Evolutionary conservation across 2,797 vertebrate genomes (phyloP), one percentile per base, ranked within the genome.

Genomic region (Anas georgica): DNA sequence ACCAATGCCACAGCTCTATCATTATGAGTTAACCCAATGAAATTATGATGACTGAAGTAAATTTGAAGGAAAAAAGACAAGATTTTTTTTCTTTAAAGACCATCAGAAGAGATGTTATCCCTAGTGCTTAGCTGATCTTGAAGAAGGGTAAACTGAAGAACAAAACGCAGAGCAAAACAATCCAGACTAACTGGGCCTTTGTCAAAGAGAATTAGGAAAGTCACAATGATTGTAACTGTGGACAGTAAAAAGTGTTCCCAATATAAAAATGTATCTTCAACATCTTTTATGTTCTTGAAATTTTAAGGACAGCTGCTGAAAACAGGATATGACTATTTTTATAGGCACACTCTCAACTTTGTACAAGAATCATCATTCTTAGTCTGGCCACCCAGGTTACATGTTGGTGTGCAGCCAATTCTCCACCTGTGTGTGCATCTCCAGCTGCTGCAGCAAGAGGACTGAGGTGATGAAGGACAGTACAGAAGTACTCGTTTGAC

Each of bases 11-110:
- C 35, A 11, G 23, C 54, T 54, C 63, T 46, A 17, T 13, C 7
- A 15, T 41, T 7, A 0, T 17, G 5, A 6, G 5, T 4, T 39
- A 79, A 26, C 7, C 16, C 16, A 78, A 14, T 14, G 13, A 35
- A 69, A 77, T 35, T 9, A 17, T 37, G 37, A 75, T 23, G 45
- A 45, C 31, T 66, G 55, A n/a, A 18, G 11, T 4, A 63, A 68
- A 88, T 67, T 39, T 62, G 14, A 56, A 60, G 20, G 17, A 25
- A 52, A 63, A 72, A 12, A 54, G 13, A 23, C 28, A 37, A 11
- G 14, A 86, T 39, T 17, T 35, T 9, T 79, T 76, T 66, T 21
- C 8, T 75, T 31, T 52, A 68, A 22, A 46, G 43, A 68, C 25
- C 9, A 15, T 45, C 37, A 54, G 46, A 78, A 86, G 0, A 11